Percentiles rank a stretch among this genome's conserved stretches.
phyloP scores from a whole-genome alignment of 1,140 invertebrate species.

The Ectropis grisescens region DNA sequence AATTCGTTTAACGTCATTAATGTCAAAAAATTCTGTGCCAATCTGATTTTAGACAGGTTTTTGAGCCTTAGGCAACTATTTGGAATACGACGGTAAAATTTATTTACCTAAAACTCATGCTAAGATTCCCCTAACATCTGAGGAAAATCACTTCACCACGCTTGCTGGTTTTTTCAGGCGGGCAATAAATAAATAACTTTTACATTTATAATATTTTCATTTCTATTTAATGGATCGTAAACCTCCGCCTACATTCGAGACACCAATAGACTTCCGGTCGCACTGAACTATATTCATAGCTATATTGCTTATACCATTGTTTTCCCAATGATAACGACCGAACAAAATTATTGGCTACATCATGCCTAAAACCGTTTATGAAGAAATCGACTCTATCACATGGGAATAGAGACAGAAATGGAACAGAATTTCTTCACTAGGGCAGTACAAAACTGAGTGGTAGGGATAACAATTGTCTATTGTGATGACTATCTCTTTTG shows the following conservation, averaged over 20 bases:
- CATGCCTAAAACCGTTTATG: conserved; percentile 5
- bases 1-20: too few species aligned
- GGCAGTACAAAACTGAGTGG: conserved; percentile 29
- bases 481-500: conserved; percentile 63
- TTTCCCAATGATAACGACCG: conserved; percentile 57
- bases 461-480: conserved; percentile 68
- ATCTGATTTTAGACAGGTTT: too few species aligned
- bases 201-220: too few species aligned
- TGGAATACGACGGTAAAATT: too few species aligned
- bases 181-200: too few species aligned
- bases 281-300: conserved; percentile 31
- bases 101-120: too few species aligned
- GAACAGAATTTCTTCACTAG: conserved; percentile 25
- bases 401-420: conserved; percentile 11
- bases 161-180: too few species aligned
- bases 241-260: conserved; percentile 25
- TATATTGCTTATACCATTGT: conserved; percentile 45
- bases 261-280: conserved; percentile 36
- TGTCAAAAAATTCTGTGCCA: too few species aligned
- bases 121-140: too few species aligned
- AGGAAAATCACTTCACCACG: too few species aligned
- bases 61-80: too few species aligned
- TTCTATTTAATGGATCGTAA: too few species aligned
- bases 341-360: conserved; percentile 60
- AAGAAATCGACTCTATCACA: conserved; percentile 7